A percentile compares a stretch with the other conserved stretches of the same genome.
Evolutionary conservation across 2,113 vertebrate species (phyloP).

Genomic region (Urocolius indicus): DNA sequence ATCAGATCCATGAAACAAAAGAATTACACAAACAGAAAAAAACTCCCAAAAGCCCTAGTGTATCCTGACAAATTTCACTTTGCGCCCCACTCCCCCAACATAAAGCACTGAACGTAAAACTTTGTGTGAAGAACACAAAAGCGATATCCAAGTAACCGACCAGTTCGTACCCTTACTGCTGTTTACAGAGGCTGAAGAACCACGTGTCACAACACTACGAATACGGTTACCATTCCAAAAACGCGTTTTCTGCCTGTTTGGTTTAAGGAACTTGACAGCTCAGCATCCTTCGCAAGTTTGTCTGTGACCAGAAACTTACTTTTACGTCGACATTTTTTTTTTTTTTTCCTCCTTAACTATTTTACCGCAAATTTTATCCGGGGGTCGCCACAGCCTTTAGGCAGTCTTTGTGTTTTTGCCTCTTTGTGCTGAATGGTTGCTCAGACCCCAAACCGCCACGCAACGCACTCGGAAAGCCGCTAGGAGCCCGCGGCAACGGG

Average conservation of each 20-base stretch:
- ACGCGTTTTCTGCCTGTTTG: background rate
- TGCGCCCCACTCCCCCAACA: fast-evolving
- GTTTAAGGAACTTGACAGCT: background rate
- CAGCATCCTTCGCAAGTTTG: background rate
- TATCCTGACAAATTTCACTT: background rate
- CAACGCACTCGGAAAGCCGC: no score
- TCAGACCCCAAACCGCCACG: fast-evolving
- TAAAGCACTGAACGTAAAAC: background rate
- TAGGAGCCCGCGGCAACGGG: no score
- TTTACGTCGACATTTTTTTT: background rate
- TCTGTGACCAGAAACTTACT: background rate
- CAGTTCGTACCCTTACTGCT: background rate
- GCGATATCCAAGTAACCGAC: background rate
- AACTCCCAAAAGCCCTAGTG: background rate
- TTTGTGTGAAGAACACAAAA: background rate
- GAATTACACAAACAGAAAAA: background rate
- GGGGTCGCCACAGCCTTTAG: background rate
- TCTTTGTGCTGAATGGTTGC: background rate
- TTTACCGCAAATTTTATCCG: background rate
- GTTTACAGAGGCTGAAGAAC: background rate
- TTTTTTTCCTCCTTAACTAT: no score
- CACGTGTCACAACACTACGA: fast-evolving
- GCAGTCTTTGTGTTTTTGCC: fast-evolving
- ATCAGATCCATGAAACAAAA: background rate
- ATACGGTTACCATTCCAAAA: background rate